A percentile compares a stretch with the other conserved stretches of the same genome.
Conservation (phyloP, 2,113 vertebrate species). For the Cottus gobio region DNA sequence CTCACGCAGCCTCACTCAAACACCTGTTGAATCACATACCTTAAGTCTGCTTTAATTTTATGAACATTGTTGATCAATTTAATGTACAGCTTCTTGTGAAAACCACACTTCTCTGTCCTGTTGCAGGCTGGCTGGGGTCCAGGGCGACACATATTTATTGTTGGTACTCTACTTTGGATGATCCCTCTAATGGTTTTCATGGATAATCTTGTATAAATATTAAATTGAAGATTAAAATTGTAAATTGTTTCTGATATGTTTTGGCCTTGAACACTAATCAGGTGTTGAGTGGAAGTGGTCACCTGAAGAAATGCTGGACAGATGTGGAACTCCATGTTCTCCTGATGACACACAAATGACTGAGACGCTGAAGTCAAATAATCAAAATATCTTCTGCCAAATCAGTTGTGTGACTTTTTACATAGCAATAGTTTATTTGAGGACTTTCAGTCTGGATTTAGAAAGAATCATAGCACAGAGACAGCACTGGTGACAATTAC, state of each 20-base stretch:
- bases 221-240: neutral
- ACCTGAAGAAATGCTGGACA: no score
- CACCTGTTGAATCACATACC: neutral
- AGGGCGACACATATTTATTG: neutral
- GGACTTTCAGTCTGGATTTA: no score
- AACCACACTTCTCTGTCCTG: neutral
- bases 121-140: neutral
- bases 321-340: neutral
- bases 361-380: no score
- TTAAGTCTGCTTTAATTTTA: neutral
- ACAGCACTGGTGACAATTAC: no score
- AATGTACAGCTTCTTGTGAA: neutral
- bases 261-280: neutral
- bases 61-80: neutral
- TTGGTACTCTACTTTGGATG: neutral
- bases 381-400: no score
- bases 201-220: neutral
- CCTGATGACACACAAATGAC: no score
- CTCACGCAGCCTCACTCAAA: neutral
- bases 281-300: neutral
- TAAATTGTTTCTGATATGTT: neutral
- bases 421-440: no score
- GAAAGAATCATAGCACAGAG: no score
- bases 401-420: no score
- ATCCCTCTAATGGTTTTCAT: neutral